Percentiles rank a stretch among this genome's conserved stretches.
phyloP scores from a whole-genome alignment of 2,797 vertebrate species.

The Chelidonichthys spinosus region DNA sequence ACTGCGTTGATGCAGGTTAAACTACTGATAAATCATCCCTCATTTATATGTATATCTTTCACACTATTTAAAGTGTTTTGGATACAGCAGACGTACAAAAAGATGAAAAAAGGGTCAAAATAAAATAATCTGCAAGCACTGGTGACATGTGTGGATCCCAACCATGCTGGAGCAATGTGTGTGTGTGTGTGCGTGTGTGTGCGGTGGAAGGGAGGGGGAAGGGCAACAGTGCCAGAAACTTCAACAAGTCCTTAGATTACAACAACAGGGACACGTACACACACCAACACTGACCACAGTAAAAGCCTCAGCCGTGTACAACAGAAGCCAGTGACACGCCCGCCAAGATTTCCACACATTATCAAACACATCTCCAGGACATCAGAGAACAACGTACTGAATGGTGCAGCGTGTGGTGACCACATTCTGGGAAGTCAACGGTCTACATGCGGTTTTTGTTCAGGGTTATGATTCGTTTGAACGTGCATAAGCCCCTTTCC shows the following conservation, averaged over 20 bases:
- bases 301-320: slow-evolving; percentile 10
- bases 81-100: background rate
- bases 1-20: background rate
- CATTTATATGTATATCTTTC: background rate
- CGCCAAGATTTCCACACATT: slow-evolving; percentile 4
- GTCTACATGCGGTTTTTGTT: background rate
- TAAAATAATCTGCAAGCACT: background rate
- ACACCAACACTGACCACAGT: background rate
- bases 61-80: too few relatives aligned
- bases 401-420: background rate
- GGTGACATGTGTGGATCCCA: background rate
- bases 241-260: slow-evolving; percentile 44
- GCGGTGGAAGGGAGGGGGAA: background rate
- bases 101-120: background rate
- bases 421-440: background rate
- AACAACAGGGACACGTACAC: background rate
- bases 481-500: background rate
- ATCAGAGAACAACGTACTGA: background rate
- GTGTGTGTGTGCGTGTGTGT: background rate
- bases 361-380: background rate
- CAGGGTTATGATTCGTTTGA: background rate
- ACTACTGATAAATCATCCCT: background rate
- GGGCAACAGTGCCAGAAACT: slow-evolving; percentile 11
- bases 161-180: background rate
- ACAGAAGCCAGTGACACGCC: background rate